Base-by-base conservation (phyloP, 1,140 invertebrate species). In the Polypedilum vanderplanki region DNA sequence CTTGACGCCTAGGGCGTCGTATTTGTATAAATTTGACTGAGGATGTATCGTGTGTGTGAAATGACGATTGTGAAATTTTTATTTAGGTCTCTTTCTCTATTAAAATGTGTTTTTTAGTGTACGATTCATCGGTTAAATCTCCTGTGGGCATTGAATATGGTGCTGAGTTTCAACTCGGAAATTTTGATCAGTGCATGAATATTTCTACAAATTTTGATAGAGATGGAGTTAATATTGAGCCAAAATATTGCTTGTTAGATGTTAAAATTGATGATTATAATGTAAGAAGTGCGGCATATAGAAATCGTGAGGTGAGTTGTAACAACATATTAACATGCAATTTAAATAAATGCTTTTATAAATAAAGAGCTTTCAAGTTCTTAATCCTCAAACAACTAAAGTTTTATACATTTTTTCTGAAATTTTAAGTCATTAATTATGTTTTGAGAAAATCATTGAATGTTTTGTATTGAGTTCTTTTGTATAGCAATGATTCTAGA, bases 111-210 rank as follows among this genome's bases (percentile, higher is more conserved):
- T 76, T 86, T 85, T 73, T 80, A 89, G 88, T 90, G 83, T 89
- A 88, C 78, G 89, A 90, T 78, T 83, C 89, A 0, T 88, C 87
- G 41, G 86, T 87, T 0, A 89, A 89, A 78, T 86, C 87, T 40
- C 87, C 88, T 1, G 83, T 84, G 75, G 88, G 89, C 7, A 79
- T 90, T 7, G 81, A 90, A 0, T 86, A 84, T 73, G 88, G 88
- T 3, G 86, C 87, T 3, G 84, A 84, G 2, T 90, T 87, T 79
- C 87, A 90, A 74, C 80, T 91, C 40, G 89, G 89, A 4, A 90
- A 90, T 79, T 90, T 87, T 77, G 89, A 91, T 77, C 87, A 91
- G 80, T 91, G 89, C 76, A 78, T 90, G 0, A 75, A 76, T 18
- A 75, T 79, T 8, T 33, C 17, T 8, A 70, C 65, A 0, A 22